A percentile compares a stretch with the other conserved stretches of the same genome.
Conservation (phyloP, 2,113 vertebrate genomes). For the Thalassoma bifasciatum region DNA sequence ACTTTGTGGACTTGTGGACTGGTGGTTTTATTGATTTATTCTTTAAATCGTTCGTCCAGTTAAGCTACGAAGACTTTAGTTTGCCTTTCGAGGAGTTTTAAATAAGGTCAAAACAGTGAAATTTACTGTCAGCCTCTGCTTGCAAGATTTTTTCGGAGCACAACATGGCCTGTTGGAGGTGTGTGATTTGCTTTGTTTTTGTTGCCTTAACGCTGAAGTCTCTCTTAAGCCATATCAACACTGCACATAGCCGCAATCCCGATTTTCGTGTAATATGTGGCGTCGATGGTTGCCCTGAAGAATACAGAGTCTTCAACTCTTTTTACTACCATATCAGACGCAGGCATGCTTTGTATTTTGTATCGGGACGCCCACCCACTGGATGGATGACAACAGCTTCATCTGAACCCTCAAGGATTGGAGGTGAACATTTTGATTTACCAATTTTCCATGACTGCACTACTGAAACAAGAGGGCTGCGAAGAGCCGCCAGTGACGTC, state of each 20-base stretch:
- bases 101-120: too few relatives aligned
- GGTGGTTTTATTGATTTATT: too few relatives aligned
- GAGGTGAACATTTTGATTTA: neutral
- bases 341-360: neutral
- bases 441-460: neutral
- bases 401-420: neutral
- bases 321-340: conserved; percentile 10
- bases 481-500: conserved; percentile 5
- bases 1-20: too few relatives aligned
- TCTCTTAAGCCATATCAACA: conserved; percentile 14
- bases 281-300: neutral
- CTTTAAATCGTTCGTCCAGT: too few relatives aligned
- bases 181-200: too few relatives aligned
- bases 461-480: neutral
- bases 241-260: neutral
- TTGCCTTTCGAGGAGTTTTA: too few relatives aligned
- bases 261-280: neutral
- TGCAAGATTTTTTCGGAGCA: too few relatives aligned
- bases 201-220: too few relatives aligned
- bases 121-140: too few relatives aligned
- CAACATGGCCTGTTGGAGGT: too few relatives aligned
- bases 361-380: neutral
- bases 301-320: conserved; percentile 12
- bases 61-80: too few relatives aligned
- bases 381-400: neutral